Evolutionary conservation across 2,113 vertebrate species (phyloP).

Genomic region (Gulo gulo): DNA sequence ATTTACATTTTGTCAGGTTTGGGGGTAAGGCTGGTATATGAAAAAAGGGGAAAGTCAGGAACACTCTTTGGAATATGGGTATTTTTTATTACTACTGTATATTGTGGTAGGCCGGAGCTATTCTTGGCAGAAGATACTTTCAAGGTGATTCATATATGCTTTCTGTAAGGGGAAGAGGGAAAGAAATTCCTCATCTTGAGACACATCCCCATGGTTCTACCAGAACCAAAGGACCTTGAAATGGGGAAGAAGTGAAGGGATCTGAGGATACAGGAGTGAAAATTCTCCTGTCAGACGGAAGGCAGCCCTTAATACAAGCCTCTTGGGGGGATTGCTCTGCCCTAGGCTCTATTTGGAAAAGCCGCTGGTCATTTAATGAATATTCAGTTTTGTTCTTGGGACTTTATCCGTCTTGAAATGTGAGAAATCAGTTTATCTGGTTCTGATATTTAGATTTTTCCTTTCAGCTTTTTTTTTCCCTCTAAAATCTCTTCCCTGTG

Average conservation of each 20-base stretch:
- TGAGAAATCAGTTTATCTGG: neutral
- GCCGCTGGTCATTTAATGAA: neutral
- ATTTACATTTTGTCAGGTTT: neutral
- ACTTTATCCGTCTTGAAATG: neutral
- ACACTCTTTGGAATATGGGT: neutral
- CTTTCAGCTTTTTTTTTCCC: neutral
- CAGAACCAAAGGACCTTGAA: neutral
- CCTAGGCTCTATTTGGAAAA: neutral
- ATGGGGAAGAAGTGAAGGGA: neutral
- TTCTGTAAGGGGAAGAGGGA: neutral
- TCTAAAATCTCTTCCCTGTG: neutral
- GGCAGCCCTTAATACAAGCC: neutral
- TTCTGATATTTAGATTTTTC: neutral
- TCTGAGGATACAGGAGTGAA: fast-evolving
- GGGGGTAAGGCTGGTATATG: neutral
- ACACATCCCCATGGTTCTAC: neutral
- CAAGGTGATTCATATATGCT: fast-evolving
- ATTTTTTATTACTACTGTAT: neutral
- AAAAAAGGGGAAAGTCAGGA: neutral
- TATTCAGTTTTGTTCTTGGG: neutral
- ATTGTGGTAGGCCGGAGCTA: neutral
- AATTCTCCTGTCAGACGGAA: neutral
- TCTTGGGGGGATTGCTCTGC: neutral
- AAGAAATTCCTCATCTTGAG: neutral
- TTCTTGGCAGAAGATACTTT: neutral